phyloP scores from a whole-genome alignment of 2,113 vertebrate genomes.

The Elephas maximus region DNA sequence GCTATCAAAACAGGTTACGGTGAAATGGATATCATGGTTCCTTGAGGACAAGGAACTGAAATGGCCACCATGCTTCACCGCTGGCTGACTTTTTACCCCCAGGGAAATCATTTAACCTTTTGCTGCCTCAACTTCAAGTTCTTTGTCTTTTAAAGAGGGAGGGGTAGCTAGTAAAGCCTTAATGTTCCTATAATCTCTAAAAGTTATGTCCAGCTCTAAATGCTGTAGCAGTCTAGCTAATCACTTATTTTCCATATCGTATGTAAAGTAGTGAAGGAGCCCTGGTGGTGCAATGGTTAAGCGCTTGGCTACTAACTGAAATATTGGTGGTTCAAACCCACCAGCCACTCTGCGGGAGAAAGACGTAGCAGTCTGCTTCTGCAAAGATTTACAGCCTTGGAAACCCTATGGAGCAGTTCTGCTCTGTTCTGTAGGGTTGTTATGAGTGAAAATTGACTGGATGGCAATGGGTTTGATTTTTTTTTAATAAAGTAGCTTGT shows the following conservation, averaged over 20 bases:
- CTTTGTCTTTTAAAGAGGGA: background rate
- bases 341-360: too few species aligned
- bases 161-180: background rate
- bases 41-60: background rate
- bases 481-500: conserved; percentile 71
- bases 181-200: conserved; percentile 29
- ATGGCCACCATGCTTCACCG: background rate
- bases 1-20: conserved; percentile 30
- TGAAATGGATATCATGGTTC: conserved; percentile 55
- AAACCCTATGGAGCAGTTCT: too few species aligned
- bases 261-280: conserved; percentile 10
- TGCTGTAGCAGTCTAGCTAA: conserved; percentile 79
- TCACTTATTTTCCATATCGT: conserved; percentile 73
- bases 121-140: conserved; percentile 65
- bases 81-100: background rate
- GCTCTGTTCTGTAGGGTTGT: too few species aligned
- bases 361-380: too few species aligned
- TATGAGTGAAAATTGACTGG: too few species aligned
- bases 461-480: too few species aligned
- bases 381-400: too few species aligned
- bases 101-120: conserved; percentile 42
- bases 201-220: background rate
- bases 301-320: too few species aligned
- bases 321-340: too few species aligned
- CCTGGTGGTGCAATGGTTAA: too few species aligned